A percentile compares a stretch with the other conserved stretches of the same genome.
Evolutionary conservation across 2,113 vertebrate genomes (phyloP).

Genomic region (Chelonoidis abingdonii): DNA sequence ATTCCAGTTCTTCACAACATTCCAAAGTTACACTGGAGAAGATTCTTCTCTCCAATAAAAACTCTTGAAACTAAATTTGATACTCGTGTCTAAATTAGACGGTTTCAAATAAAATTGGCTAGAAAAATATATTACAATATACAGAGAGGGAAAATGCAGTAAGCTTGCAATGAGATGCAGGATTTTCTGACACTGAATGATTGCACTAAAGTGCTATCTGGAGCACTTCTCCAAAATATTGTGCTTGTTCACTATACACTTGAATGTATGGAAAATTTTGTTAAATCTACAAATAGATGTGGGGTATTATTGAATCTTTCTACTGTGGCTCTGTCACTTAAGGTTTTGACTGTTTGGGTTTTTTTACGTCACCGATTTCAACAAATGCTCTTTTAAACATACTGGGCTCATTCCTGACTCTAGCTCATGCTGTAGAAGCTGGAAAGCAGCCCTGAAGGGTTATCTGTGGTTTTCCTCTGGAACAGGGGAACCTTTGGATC

Average conservation of each 20-base stretch:
- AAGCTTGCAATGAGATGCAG: conserved; percentile 43
- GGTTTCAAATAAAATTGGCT: conserved; percentile 48
- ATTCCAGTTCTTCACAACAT: conserved; percentile 4
- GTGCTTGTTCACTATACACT: not conserved
- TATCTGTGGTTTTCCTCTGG: fast-evolving
- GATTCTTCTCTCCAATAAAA: not conserved
- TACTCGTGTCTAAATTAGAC: conserved; percentile 34
- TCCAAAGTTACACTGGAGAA: not conserved
- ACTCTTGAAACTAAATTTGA: conserved; percentile 50
- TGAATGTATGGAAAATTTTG: not conserved
- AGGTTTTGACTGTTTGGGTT: not conserved
- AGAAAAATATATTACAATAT: conserved; percentile 44
- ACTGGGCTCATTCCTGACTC: fast-evolving
- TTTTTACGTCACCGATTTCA: not conserved
- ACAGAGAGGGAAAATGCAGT: conserved; percentile 30
- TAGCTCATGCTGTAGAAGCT: not conserved
- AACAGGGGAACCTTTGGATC: fast-evolving
- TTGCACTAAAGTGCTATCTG: conserved; percentile 1
- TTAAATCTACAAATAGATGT: not conserved
- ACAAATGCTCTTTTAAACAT: not conserved
- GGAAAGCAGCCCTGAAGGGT: not conserved
- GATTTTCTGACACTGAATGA: not conserved
- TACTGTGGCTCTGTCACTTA: not conserved
- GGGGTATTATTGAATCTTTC: not conserved
- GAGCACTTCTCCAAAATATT: conserved; percentile 20